Conservation (phyloP, 2,113 vertebrate genomes). For the Bubo bubo region DNA sequence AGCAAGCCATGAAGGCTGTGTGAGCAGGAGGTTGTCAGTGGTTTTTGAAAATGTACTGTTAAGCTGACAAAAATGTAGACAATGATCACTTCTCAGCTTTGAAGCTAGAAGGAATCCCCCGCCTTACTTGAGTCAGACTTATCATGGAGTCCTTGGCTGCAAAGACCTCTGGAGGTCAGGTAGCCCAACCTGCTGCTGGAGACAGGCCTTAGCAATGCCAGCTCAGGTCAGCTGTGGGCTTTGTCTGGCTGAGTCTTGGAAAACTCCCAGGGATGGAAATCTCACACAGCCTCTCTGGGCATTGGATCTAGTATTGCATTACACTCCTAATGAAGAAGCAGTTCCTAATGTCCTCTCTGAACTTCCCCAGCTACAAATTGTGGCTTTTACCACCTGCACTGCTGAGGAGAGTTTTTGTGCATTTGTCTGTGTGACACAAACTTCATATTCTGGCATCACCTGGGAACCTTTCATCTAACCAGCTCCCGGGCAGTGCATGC, state of each 20-base stretch:
- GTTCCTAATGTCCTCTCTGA: background rate
- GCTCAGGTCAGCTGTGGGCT: background rate
- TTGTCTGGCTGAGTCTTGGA: background rate
- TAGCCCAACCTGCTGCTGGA: background rate
- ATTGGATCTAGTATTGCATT: background rate
- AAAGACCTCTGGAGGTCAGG: background rate
- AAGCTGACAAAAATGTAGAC: background rate
- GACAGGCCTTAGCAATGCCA: background rate
- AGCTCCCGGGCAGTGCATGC: background rate
- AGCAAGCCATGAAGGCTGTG: background rate
- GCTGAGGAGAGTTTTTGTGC: background rate
- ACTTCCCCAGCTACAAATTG: background rate
- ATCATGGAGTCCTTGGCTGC: background rate
- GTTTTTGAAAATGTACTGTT: background rate
- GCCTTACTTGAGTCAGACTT: background rate
- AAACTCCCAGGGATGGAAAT: background rate
- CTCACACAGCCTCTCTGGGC: background rate
- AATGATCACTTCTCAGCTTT: background rate
- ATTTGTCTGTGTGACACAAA: background rate
- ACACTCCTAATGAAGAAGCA: background rate
- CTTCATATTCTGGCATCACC: background rate
- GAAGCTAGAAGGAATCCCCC: background rate
- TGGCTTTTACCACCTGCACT: background rate
- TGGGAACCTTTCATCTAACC: background rate
- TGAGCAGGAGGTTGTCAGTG: background rate